phyloP scores from a whole-genome alignment of 2,888 invertebrate species.

The Nowickia ferox region DNA sequence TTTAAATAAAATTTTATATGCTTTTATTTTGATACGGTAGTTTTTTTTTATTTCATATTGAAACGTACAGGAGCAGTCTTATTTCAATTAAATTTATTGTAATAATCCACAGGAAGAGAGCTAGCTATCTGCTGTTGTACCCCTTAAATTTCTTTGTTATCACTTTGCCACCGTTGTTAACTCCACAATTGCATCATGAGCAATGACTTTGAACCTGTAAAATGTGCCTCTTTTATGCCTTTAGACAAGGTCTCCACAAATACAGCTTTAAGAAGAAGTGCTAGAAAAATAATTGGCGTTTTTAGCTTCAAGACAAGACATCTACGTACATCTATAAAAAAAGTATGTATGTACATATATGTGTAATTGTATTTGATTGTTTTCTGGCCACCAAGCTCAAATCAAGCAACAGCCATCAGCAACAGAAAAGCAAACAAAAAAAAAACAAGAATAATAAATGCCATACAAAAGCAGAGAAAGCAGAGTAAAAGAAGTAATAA shows the following conservation, averaged over 20 bases:
- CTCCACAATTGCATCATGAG: slow-evolving; percentile 84
- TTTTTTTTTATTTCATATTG: neutral
- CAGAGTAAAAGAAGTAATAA: slow-evolving; percentile 30
- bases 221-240: slow-evolving; percentile 83
- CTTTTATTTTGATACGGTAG: no score
- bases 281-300: slow-evolving; percentile 66
- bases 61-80: slow-evolving; percentile 36
- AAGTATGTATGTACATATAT: no score
- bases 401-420: slow-evolving; percentile 11
- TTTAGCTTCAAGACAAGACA: neutral
- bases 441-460: slow-evolving; percentile 15
- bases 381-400: slow-evolving; percentile 22
- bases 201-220: slow-evolving; percentile 83
- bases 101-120: slow-evolving; percentile 76
- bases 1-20: neutral
- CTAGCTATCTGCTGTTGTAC: slow-evolving; percentile 33
- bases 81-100: slow-evolving; percentile 68
- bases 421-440: neutral
- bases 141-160: slow-evolving; percentile 28
- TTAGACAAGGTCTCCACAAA: slow-evolving; percentile 80
- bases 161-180: slow-evolving; percentile 79
- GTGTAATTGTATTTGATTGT: neutral
- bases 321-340: no score
- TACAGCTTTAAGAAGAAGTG: slow-evolving; percentile 66
- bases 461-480: slow-evolving; percentile 46